Conservation (phyloP, 2,113 vertebrate genomes). For the Engystomops pustulosus region DNA sequence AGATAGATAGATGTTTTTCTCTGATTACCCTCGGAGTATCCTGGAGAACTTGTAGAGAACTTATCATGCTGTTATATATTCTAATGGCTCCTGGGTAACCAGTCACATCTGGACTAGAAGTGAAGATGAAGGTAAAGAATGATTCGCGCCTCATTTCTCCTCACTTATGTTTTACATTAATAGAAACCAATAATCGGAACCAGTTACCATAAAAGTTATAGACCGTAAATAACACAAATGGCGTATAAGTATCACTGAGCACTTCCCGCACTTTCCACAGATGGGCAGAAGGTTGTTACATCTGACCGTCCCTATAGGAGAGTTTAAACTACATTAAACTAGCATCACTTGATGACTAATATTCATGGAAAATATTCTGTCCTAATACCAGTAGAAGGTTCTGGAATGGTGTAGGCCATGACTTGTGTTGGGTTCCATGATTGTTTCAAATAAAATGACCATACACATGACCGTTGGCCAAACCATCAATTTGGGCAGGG, state of each 20-base stretch:
- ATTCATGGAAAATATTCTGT: no score
- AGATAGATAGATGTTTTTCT: background rate
- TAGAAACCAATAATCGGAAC: slow-evolving; percentile 95
- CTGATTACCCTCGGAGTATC: background rate
- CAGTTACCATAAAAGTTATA: slow-evolving; percentile 92
- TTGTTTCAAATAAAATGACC: no score
- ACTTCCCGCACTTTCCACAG: slow-evolving; percentile 84
- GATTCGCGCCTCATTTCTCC: slow-evolving; percentile 93
- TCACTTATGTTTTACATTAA: slow-evolving; percentile 98
- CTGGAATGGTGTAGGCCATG: no score
- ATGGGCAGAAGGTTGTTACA: slow-evolving; percentile 82
- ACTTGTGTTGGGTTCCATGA: no score
- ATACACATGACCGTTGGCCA: no score
- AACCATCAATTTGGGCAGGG: no score
- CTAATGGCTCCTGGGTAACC: slow-evolving; percentile 84
- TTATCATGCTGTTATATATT: slow-evolving; percentile 62
- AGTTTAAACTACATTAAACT: no score
- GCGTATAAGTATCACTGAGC: slow-evolving; percentile 89
- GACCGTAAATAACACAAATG: slow-evolving; percentile 96
- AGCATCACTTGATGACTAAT: no score
- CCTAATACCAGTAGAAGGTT: no score
- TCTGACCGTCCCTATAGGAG: slow-evolving; percentile 79
- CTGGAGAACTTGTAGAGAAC: background rate
- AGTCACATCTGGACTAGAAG: slow-evolving; percentile 81
- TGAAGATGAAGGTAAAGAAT: slow-evolving; percentile 82